These are phyloP conservation scores for Mastigias papua DNA, from an alignment of 30 jellyfish, hydroid and myxozoan genomes.

Conservation along the genomic window DNA sequence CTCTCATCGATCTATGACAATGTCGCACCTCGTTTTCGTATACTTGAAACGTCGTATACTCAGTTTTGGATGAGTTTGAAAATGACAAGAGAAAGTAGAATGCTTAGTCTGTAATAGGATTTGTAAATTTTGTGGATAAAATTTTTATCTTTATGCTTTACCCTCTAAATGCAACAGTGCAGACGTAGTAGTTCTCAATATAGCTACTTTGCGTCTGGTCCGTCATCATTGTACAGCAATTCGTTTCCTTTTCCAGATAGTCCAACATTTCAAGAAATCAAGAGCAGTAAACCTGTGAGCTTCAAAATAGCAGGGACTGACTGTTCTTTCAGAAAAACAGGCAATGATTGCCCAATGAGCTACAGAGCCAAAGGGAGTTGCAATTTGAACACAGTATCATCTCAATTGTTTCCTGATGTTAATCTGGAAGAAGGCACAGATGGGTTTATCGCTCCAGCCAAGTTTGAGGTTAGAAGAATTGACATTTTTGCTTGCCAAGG, in stretches of 20 bases:
- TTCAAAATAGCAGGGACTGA: constrained; percentile 17
- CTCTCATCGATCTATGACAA: too few species aligned
- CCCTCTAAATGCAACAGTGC: too few species aligned
- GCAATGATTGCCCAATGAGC: background rate
- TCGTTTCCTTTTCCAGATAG: background rate
- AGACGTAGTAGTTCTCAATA: too few species aligned
- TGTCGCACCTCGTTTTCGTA: too few species aligned
- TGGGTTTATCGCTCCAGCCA: constrained; percentile 13
- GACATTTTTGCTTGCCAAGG: constrained; percentile 5
- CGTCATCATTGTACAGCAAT: too few species aligned
- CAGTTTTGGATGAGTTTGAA: too few species aligned
- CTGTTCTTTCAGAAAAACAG: background rate
- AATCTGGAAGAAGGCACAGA: background rate
- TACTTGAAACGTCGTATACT: too few species aligned
- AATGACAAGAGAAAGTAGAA: too few species aligned
- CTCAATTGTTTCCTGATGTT: constrained; percentile 27
- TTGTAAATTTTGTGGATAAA: too few species aligned
- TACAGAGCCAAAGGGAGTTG: constrained; percentile 4
- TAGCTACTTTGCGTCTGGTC: too few species aligned
- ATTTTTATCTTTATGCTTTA: too few species aligned
- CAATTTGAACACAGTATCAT: background rate
- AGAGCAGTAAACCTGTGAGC: background rate
- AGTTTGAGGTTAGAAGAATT: constrained; percentile 1
- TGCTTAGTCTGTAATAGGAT: too few species aligned
- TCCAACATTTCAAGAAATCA: constrained; percentile 10